Evolutionary conservation across 2,888 invertebrate genomes (phyloP).

Genomic region (Conchocele bisecta): DNA sequence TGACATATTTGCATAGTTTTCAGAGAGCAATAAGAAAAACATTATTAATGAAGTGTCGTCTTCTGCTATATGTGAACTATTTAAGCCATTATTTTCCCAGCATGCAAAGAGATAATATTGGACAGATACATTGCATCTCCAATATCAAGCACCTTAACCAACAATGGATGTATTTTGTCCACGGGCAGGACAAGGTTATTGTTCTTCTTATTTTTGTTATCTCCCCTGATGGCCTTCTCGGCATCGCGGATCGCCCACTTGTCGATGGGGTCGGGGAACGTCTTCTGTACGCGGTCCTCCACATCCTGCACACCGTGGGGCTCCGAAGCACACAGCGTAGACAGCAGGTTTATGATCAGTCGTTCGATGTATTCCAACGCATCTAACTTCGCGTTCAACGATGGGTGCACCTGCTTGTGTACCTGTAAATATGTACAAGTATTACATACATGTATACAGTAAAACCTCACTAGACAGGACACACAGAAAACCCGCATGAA

Average conservation of each 20-base stretch:
- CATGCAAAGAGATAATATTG: no score
- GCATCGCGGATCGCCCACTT: slow-evolving; percentile 96
- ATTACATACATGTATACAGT: background rate
- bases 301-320: slow-evolving; percentile 87
- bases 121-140: no score
- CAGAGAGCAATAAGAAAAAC: no score
- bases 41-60: no score
- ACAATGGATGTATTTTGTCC: slow-evolving; percentile 93
- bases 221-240: slow-evolving; percentile 88
- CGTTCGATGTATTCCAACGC: slow-evolving; percentile 96
- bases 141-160: slow-evolving; percentile 90
- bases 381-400: slow-evolving; percentile 88
- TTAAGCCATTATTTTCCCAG: no score
- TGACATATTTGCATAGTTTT: no score
- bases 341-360: slow-evolving; percentile 92
- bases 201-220: slow-evolving; percentile 87
- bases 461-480: no score
- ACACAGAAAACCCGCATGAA: no score
- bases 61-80: no score
- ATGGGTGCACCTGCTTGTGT: slow-evolving; percentile 86
- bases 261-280: slow-evolving; percentile 97
- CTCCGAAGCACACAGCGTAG: slow-evolving; percentile 90
- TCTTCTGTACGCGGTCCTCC: slow-evolving; percentile 94
- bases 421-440: slow-evolving; percentile 86
- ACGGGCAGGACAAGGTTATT: slow-evolving; percentile 90